phyloP scores from a whole-genome alignment of 2,797 vertebrate species.

The Fistularia commersonii region DNA sequence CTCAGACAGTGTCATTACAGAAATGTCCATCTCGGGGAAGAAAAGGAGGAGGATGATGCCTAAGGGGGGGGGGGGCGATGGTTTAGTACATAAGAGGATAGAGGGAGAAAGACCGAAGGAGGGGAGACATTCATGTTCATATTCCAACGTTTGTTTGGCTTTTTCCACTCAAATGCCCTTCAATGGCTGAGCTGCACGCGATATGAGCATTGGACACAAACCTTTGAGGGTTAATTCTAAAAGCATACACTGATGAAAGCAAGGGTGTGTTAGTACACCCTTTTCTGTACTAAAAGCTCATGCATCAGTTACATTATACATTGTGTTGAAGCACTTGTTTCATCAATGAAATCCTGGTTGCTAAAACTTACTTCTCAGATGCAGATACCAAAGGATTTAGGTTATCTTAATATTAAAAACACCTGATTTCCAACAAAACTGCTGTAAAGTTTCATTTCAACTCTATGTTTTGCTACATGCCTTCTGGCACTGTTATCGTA shows the following conservation, averaged over 20 bases:
- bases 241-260: slow-evolving; percentile 10
- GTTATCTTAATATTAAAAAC: too few species aligned
- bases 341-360: too few species aligned
- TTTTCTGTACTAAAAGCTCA: too few species aligned
- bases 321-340: too few species aligned
- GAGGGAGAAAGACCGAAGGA: slow-evolving; percentile 9
- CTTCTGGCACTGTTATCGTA: too few species aligned
- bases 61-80: background rate
- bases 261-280: background rate
- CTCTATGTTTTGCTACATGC: too few species aligned
- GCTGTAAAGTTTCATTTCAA: too few species aligned
- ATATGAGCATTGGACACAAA: slow-evolving; percentile 18
- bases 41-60: slow-evolving; percentile 23
- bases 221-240: slow-evolving; percentile 16
- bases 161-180: slow-evolving; percentile 53
- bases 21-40: slow-evolving; percentile 67
- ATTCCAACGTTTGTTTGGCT: slow-evolving; percentile 36
- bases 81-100: slow-evolving; percentile 5
- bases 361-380: too few species aligned
- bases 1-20: slow-evolving; percentile 56
- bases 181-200: slow-evolving; percentile 15
- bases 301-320: too few species aligned
- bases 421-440: too few species aligned
- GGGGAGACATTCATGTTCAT: slow-evolving; percentile 30
- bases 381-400: too few species aligned